Evolutionary conservation across 2,113 vertebrate species (phyloP), one percentile per base, ranked within the genome.

Genomic region (Electrona antarctica): DNA sequence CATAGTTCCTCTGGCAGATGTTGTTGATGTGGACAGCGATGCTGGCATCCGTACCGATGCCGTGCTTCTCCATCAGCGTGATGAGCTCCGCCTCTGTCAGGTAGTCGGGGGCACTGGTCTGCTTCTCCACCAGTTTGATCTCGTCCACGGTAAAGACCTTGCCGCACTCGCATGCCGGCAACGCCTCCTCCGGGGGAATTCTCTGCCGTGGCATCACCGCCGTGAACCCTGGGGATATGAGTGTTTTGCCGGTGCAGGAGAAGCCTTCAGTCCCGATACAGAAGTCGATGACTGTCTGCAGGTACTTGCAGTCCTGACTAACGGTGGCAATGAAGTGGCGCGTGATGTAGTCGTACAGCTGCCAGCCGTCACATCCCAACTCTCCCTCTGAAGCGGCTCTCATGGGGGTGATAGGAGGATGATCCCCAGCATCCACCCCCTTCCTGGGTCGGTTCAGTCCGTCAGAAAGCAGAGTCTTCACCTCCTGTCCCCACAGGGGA

Each of bases 11-110:
- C 86, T 98, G 98, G 83, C 97, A 99, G 84, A 99, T 92, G 89
- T 99, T 99, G 84, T 97, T 99, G 84, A 99, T 98, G 88, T 99
- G 98, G 41, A 99, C 98, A 0, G 97, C 97, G 78, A 99, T 99
- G 73, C 98, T 99, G 79, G 98, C 98, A 55, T 99, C 98, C 93
- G 21, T 88, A 99, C 98, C 98, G 7, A 99, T 96, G 87, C 97
- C 97, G 1, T 99, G 98, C 71, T 97, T 99, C 85, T 99, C 98
- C 98, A 99, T 99, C 71, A 99, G 94, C 0, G 97, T 96, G 91
- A 99, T 99, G 84, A 99, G 96, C 65, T 99, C 98, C 0, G 98
- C 96, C 91, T 99, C 98, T 0, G 98, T 99, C 80, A 99, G 92
- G 88, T 98, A 99, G 83, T 99, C 96, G 0, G 98, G 98, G 0